These are phyloP conservation scores for Stramonita haemastoma DNA, from an alignment of 2,888 invertebrate species.

Conservation along the genomic window DNA sequence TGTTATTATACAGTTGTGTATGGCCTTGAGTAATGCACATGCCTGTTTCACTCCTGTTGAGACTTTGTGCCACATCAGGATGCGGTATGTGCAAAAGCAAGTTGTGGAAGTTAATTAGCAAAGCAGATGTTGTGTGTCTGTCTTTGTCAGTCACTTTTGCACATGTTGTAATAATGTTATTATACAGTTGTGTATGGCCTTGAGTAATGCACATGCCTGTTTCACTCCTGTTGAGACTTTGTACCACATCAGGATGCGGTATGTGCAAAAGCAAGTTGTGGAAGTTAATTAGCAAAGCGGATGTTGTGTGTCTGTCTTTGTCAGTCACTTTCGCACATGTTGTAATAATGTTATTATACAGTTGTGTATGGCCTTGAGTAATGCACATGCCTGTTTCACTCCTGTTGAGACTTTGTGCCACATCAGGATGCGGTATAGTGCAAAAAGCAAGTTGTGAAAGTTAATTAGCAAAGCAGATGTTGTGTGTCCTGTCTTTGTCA, in stretches of 20 bases:
- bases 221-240: no score
- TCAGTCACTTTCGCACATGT: neutral
- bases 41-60: no score
- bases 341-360: neutral
- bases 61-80: no score
- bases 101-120: neutral
- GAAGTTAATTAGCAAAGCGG: neutral
- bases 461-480: constrained; percentile 12
- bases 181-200: no score
- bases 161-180: no score
- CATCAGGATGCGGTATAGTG: neutral
- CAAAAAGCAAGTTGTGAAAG: neutral
- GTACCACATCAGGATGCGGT: no score
- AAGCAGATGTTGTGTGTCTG: neutral
- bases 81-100: neutral
- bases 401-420: neutral
- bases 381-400: neutral
- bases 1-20: no score
- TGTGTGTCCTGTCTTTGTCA: constrained; percentile 14
- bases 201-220: no score
- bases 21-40: no score
- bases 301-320: neutral
- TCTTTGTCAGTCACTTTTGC: neutral
- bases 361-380: neutral
- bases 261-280: neutral